phyloP scores from a whole-genome alignment of 1,140 invertebrate species.

The Pararge aegeria region DNA sequence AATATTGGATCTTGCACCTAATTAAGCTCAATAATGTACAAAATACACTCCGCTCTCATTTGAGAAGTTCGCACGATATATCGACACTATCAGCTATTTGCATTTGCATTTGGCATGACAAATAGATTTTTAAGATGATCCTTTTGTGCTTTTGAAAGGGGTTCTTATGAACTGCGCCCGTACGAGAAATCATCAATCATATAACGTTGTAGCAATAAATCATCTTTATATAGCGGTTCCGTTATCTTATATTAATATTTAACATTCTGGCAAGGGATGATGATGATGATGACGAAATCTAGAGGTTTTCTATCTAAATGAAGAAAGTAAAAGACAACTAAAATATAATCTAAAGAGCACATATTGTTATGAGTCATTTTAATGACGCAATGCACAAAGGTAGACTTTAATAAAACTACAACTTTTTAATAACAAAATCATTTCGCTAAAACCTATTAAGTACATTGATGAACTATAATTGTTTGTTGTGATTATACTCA shows the following conservation, averaged over 20 bases:
- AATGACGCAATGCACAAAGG: no score
- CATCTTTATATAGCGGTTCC: conserved; percentile 38
- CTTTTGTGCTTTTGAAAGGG: conserved; percentile 33
- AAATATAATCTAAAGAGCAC: no score
- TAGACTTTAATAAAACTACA: no score
- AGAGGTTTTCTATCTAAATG: no score
- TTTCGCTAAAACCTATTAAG: no score
- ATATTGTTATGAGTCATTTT: no score
- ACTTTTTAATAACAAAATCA: no score
- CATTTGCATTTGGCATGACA: conserved; percentile 59
- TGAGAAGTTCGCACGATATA: conserved; percentile 51
- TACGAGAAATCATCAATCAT: conserved; percentile 62
- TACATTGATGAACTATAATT: no score
- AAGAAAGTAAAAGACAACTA: no score
- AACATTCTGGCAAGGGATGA: background rate
- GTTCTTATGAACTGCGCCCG: conserved; percentile 34
- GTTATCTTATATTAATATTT: conserved; percentile 13
- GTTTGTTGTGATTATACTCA: no score
- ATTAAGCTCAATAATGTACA: conserved; percentile 45
- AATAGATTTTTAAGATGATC: conserved; percentile 66
- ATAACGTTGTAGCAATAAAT: conserved; percentile 58
- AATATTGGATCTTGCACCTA: conserved; percentile 54
- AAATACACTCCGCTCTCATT: conserved; percentile 12
- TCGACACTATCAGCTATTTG: conserved; percentile 35
- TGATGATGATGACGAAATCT: no score